Evolutionary conservation across 2,888 invertebrate genomes (phyloP), one percentile per base, ranked within the genome.

Genomic region (Malacosoma neustria): DNA sequence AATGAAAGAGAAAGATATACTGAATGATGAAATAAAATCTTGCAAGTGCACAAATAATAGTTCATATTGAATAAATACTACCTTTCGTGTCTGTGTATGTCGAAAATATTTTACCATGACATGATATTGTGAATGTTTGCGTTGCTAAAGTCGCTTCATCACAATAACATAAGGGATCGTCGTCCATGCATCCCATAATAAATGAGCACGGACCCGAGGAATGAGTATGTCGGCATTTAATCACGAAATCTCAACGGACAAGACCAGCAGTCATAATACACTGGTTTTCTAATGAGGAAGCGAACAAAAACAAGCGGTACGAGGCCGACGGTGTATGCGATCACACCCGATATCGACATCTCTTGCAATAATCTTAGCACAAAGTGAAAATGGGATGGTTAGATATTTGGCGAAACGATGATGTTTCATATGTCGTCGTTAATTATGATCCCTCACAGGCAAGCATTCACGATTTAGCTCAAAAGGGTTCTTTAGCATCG

Each of bases 401-500:
- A 81, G 72, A 61, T 70, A 71, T 70, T 73, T 73, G 76, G 76
- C 75, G 80, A 74, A 69, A 80, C 80, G 77, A 68, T 81, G 84
- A 77, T 81, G 79, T 63, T 72, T 79, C 73, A 71, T 73, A 74
- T 61, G 68, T 74, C 80, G 81, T 81, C 80, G 82, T 82, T 84
- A 84, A 84, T 81, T 75, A 82, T 84, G 84, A 82, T 82, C 76
- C 82, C 76, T 82, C 81, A 84, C 82, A 84, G 82, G 84, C 85
- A 85, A 85, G 85, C 85, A 84, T 84, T 85, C 84, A 84, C 82
- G 80, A 75, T 84, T 80, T 85, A 85, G 82, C 82, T 84, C 84
- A 85, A 84, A 85, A 82, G 79, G 84, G 77, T 73, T 84, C 74
- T 80, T 77, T 84, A 84, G 84, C 84, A 82, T 84, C 80, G 81